phyloP scores from a whole-genome alignment of 2,888 invertebrate species.

The Agrochola macilenta region DNA sequence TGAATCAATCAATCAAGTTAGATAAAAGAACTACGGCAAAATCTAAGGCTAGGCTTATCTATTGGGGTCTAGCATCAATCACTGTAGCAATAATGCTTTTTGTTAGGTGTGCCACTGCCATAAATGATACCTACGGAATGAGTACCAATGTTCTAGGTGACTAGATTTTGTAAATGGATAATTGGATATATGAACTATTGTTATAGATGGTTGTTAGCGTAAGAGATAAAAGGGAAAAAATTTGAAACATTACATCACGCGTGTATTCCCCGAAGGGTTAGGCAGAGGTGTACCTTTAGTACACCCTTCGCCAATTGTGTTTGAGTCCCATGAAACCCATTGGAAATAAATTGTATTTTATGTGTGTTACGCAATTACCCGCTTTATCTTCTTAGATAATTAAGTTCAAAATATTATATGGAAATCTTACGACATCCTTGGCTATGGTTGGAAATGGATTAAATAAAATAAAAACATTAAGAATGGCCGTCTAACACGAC shows the following conservation, averaged over 20 bases:
- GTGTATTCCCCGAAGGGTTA: no score
- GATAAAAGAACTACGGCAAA: slow-evolving; percentile 32
- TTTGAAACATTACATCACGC: no score
- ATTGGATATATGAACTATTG: background rate
- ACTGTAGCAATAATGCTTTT: slow-evolving; percentile 38
- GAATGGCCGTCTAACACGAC: background rate
- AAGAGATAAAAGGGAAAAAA: no score
- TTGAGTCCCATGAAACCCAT: no score
- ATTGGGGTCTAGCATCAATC: slow-evolving; percentile 53
- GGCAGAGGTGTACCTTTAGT: no score
- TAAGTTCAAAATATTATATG: background rate
- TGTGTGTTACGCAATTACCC: no score
- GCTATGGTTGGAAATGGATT: background rate
- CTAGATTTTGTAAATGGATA: background rate
- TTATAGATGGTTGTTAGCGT: background rate
- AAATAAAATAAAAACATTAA: background rate
- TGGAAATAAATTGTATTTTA: no score
- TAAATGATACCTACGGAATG: slow-evolving; percentile 19
- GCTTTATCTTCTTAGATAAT: no score
- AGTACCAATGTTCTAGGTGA: slow-evolving; percentile 5
- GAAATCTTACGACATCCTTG: background rate
- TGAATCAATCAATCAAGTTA: slow-evolving; percentile 38
- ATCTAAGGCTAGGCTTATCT: slow-evolving; percentile 41
- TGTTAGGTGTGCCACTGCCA: slow-evolving; percentile 36
- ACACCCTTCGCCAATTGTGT: no score